Percentiles rank a stretch among this genome's conserved stretches.
phyloP scores from a whole-genome alignment of 2,888 invertebrate genomes.

The Pinctada fucata region DNA sequence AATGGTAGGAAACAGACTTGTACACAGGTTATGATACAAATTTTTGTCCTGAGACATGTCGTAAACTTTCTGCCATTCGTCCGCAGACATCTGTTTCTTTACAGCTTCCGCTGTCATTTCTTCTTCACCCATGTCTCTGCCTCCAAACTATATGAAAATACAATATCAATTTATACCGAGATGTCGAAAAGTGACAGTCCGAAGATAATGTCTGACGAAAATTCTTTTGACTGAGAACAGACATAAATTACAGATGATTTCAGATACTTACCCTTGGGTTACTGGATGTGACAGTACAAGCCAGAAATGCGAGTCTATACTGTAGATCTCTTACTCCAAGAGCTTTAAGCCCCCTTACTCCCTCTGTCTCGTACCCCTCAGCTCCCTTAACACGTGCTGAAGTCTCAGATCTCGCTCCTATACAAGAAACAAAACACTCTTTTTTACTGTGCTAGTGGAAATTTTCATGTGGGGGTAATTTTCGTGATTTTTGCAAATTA shows the following conservation, averaged over 20 bases:
- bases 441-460: too few species aligned
- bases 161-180: not conserved
- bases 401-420: conserved; percentile 88
- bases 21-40: conserved; percentile 92
- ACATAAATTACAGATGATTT: too few species aligned
- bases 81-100: conserved; percentile 91
- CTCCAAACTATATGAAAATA: conserved; percentile 83
- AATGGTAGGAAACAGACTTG: conserved; percentile 95
- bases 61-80: conserved; percentile 92
- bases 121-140: conserved; percentile 88
- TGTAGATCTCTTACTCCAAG: conserved; percentile 91
- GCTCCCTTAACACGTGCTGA: conserved; percentile 84
- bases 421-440: not conserved
- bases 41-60: conserved; percentile 96
- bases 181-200: not conserved
- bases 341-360: conserved; percentile 90
- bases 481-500: too few species aligned
- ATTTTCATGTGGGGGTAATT: too few species aligned
- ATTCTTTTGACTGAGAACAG: not conserved
- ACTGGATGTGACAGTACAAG: conserved; percentile 92
- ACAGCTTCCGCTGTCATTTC: conserved; percentile 94
- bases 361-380: conserved; percentile 83
- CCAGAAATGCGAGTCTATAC: conserved; percentile 94
- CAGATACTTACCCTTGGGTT: conserved; percentile 81
- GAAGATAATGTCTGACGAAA: not conserved